phyloP scores from a whole-genome alignment of 2,888 invertebrate genomes.

The Cancer borealis region DNA sequence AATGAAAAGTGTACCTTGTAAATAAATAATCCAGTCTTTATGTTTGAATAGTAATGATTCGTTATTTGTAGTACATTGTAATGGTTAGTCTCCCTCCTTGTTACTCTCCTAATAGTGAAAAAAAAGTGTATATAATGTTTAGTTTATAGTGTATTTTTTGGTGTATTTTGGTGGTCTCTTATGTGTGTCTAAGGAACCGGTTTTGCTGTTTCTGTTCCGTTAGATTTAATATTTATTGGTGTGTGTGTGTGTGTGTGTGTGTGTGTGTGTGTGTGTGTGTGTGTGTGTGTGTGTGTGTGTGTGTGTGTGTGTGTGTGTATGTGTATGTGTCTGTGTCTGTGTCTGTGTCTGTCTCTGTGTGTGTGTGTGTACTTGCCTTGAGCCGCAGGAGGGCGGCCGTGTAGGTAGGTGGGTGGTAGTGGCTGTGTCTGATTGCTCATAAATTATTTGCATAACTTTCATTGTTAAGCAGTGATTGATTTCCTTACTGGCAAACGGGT shows the following conservation, averaged over 20 bases:
- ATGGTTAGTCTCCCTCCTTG: not conserved
- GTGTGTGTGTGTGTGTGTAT: too few relatives aligned
- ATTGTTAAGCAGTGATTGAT: too few relatives aligned
- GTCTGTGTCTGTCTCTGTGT: too few relatives aligned
- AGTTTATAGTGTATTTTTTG: not conserved
- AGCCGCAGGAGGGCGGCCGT: not conserved
- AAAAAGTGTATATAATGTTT: not conserved
- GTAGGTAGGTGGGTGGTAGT: not conserved
- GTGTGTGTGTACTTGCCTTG: not conserved
- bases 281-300: not conserved
- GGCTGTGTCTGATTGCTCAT: not conserved
- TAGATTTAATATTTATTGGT: too few relatives aligned
- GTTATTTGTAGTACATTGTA: not conserved
- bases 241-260: not conserved
- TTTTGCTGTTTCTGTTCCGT: too few relatives aligned
- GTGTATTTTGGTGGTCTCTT: not conserved
- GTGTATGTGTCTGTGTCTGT: not conserved
- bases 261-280: not conserved
- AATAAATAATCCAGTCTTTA: not conserved
- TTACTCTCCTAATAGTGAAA: not conserved
- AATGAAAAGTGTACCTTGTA: not conserved
- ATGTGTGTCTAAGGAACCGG: too few relatives aligned
- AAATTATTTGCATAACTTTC: too few relatives aligned
- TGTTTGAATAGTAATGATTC: not conserved
- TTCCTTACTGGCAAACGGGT: too few relatives aligned